Conservation (phyloP, 2,113 vertebrate species). For the Vidua macroura region DNA sequence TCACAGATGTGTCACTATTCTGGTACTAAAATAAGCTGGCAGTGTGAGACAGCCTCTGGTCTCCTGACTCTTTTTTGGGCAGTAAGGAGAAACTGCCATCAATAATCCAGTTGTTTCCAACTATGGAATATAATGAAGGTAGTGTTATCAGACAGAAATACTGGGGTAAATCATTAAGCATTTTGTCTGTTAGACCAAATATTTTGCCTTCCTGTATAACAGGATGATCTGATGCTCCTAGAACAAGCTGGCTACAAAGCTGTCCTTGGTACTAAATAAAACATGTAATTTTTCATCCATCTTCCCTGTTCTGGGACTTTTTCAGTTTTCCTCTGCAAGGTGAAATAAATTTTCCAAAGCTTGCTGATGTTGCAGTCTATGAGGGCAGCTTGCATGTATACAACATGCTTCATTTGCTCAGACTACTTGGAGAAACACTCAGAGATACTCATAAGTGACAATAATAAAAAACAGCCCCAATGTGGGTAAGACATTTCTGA, state of each 20-base stretch:
- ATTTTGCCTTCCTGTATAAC: not conserved
- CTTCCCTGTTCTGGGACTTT: not conserved
- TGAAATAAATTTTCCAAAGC: not conserved
- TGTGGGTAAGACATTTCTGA: not conserved
- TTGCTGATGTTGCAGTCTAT: constrained; percentile 21
- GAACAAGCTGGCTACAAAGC: not conserved
- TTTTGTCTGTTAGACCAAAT: not conserved
- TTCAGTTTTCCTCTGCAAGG: not conserved
- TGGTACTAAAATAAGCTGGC: not conserved
- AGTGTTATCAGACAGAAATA: not conserved
- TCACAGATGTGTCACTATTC: not conserved
- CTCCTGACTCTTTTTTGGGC: not conserved
- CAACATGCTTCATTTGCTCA: not conserved
- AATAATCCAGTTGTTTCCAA: not conserved
- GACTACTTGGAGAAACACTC: not conserved
- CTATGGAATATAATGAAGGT: not conserved
- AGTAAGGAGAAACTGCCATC: not conserved
- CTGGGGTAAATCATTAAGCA: not conserved
- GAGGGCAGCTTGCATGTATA: not conserved
- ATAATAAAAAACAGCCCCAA: not conserved
- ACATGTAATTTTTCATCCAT: not conserved
- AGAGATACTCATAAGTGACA: not conserved
- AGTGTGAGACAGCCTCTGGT: not conserved
- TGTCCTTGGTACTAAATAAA: not conserved
- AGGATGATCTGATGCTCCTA: not conserved